These are phyloP conservation scores for Cryptus viduatorius DNA, from an alignment of 2,888 invertebrate species.

Conservation along the genomic window DNA sequence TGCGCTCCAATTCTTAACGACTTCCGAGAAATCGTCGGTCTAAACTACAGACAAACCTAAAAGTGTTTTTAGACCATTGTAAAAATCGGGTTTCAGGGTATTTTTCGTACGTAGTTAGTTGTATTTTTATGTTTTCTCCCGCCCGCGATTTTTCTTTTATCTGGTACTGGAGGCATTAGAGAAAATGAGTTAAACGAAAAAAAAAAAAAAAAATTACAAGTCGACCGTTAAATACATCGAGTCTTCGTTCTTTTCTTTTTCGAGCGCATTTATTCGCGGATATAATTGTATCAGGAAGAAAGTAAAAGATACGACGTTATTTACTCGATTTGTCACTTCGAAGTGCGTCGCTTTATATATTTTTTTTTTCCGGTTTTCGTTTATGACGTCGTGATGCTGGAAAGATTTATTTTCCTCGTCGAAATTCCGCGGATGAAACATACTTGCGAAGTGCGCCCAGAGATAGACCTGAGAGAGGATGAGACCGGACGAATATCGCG, in stretches of 20 bases:
- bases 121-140: neutral
- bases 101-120: constrained; percentile 19
- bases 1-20: constrained; percentile 55
- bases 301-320: neutral
- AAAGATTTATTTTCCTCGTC: constrained; percentile 38
- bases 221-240: neutral
- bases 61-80: constrained; percentile 6
- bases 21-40: constrained; percentile 47
- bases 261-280: neutral
- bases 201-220: constrained; percentile 2
- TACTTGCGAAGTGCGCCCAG: constrained; percentile 5
- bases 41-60: neutral
- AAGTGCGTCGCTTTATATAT: neutral
- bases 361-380: constrained; percentile 1
- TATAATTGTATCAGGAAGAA: neutral
- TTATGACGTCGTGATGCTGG: neutral
- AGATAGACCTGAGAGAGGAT: constrained; percentile 27
- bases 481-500: constrained; percentile 69
- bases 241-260: neutral
- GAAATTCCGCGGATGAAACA: constrained; percentile 45
- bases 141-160: neutral
- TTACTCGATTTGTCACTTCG: neutral
- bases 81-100: constrained; percentile 19
- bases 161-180: neutral
- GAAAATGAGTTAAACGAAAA: neutral